Percentiles rank a stretch among this genome's conserved stretches.
Evolutionary conservation across 2,888 invertebrate genomes (phyloP).

Genomic region (Synanthedon myopaeformis): DNA sequence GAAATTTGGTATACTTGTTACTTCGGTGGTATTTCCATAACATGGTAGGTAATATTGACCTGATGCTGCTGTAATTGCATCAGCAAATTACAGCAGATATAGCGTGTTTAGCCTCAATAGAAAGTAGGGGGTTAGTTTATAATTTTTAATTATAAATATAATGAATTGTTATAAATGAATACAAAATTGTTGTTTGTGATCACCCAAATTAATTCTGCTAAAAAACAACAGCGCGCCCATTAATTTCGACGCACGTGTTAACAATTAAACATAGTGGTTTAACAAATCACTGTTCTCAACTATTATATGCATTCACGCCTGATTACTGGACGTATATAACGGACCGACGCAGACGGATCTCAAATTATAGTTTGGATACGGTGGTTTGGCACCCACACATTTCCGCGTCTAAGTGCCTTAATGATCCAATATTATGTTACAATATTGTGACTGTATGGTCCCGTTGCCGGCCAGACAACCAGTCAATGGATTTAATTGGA

Average conservation of each 20-base stretch:
- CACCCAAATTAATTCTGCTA: conserved; percentile 27
- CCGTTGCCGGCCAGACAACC: conserved; percentile 43
- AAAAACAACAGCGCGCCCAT: conserved; percentile 23
- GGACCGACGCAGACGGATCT: conserved; percentile 45
- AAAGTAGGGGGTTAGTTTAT: too few species aligned
- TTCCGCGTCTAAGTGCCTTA: conserved; percentile 60
- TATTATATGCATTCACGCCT: conserved; percentile 56
- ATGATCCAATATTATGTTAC: conserved; percentile 64
- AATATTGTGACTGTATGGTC: conserved; percentile 46
- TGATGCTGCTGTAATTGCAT: too few species aligned
- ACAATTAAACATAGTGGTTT: conserved; percentile 55
- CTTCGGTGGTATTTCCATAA: too few species aligned
- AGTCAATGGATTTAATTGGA: conserved; percentile 37
- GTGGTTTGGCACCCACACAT: conserved; percentile 68
- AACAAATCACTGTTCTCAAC: conserved; percentile 53
- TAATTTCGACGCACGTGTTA: conserved; percentile 53
- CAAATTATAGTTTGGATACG: conserved; percentile 68
- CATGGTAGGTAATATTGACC: too few species aligned
- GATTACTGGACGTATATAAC: conserved; percentile 43
- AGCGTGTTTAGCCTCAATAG: too few species aligned
- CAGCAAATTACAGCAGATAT: too few species aligned
- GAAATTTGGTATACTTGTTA: too few species aligned
- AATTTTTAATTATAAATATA: too few species aligned
- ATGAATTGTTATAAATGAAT: conserved; percentile 15
- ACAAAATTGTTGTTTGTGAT: conserved; percentile 40